phyloP scores from a whole-genome alignment of 2,797 vertebrate species.

The Chaetodon trifasciatus region DNA sequence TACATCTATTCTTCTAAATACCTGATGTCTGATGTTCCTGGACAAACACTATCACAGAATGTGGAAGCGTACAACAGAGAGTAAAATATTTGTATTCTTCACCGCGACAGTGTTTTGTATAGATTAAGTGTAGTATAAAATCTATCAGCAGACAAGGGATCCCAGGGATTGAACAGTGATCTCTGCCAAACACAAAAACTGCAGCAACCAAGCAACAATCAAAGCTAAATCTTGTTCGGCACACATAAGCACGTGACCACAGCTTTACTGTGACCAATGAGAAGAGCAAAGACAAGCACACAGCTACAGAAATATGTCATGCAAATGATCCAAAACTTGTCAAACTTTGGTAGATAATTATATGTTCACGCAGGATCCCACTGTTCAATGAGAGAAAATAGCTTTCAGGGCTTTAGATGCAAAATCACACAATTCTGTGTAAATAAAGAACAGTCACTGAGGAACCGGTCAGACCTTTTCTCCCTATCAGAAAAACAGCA shows the following conservation, averaged over 20 bases:
- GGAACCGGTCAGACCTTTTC: conserved; percentile 56
- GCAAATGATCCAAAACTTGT: neutral
- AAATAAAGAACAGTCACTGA: conserved; percentile 42
- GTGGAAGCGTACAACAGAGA: neutral
- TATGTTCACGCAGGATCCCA: neutral
- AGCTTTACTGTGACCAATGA: neutral
- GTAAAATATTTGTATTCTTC: neutral
- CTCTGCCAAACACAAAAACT: neutral
- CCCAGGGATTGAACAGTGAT: neutral
- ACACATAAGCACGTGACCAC: neutral
- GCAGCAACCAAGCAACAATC: neutral
- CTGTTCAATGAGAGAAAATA: neutral
- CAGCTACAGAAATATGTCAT: neutral
- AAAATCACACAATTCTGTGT: conserved; percentile 52
- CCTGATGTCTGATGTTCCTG: neutral
- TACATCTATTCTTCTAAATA: neutral
- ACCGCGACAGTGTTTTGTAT: neutral
- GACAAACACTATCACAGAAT: neutral
- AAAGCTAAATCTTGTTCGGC: neutral
- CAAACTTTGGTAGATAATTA: neutral
- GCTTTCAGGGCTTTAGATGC: neutral
- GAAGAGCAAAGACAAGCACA: neutral
- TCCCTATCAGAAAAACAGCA: conserved; percentile 90
- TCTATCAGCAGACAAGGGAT: neutral
- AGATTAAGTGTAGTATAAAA: neutral